Base-by-base conservation (phyloP, 2,888 invertebrate species). In the Diachrysia chrysitis region DNA sequence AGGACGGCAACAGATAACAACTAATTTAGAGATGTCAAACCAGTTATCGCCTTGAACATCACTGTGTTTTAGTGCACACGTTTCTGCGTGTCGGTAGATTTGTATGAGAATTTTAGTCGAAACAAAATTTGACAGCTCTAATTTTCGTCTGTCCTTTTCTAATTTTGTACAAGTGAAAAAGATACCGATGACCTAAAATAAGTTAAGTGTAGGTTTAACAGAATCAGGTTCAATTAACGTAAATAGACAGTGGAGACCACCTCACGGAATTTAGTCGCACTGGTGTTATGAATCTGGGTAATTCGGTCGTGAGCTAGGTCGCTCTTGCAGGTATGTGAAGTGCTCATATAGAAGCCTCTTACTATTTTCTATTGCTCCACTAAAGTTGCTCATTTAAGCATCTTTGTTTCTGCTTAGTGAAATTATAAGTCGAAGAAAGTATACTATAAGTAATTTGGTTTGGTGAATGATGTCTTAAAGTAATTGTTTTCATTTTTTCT, bases 201-300 rank as follows among this genome's bases (percentile, higher is more conserved):
- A n/a, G n/a, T n/a, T n/a, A n/a, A n/a, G n/a, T n/a, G n/a, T n/a
- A n/a, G n/a, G n/a, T n/a, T n/a, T n/a, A n/a, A n/a, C n/a, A n/a
- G n/a, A n/a, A n/a, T n/a, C n/a, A n/a, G n/a, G n/a, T n/a, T n/a
- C n/a, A n/a, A n/a, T n/a, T 59, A 64, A 76, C 54, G 63, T 63
- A 74, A 78, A 77, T 67, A 68, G 60, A 73, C 62, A 54, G 70
- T 23, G 46, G 17, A 42, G 7, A 62, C 51, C 35, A 29, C 35
- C 55, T 46, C 37, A 63, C 55, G 19, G 62, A 19, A 46, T 56
- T 48, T 66, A 60, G 72, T 76, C 73, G 46, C 73, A 62, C 66
- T 51, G 10, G 63, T 48, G 61, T 70, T 69, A 67, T 66, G 53
- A 63, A 83, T 84, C 75, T 84, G 76, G 86, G 82, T 79, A 79